These are phyloP conservation scores for Parazoanthus swiftii DNA, from an alignment of 92 coral and sea anemone genomes.

Conservation along the genomic window DNA sequence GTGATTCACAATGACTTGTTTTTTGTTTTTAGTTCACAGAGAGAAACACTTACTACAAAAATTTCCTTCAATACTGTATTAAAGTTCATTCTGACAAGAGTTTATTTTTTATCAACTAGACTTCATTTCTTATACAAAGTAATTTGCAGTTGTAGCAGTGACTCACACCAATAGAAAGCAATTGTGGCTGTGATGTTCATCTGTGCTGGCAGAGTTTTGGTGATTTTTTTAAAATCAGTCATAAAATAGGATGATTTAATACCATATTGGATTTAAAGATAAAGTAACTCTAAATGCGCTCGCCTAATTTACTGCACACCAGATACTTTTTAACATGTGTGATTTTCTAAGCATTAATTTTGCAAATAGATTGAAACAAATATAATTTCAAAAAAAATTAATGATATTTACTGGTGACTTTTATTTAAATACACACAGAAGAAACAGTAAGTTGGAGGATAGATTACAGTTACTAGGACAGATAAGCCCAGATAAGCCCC, in stretches of 20 bases:
- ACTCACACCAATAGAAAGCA: neutral
- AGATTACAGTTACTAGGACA: too few relatives aligned
- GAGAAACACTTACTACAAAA: too few relatives aligned
- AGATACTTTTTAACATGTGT: neutral
- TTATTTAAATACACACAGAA: too few relatives aligned
- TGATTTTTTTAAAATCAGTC: neutral
- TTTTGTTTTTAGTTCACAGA: too few relatives aligned
- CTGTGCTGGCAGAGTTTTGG: constrained; percentile 8
- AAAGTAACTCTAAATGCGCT: neutral
- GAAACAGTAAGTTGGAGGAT: too few relatives aligned
- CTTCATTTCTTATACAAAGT: too few relatives aligned
- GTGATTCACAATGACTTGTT: too few relatives aligned
- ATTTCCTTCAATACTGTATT: too few relatives aligned
- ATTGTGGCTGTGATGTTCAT: constrained; percentile 13
- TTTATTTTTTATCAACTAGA: too few relatives aligned
- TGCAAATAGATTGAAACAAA: neutral
- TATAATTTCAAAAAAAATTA: neutral
- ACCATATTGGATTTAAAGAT: neutral
- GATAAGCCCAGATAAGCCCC: too few relatives aligned
- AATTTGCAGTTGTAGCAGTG: neutral
- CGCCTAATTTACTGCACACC: constrained; percentile 14
- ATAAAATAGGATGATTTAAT: neutral
- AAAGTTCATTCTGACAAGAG: too few relatives aligned
- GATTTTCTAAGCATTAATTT: neutral
- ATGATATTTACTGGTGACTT: too few relatives aligned